Conservation (phyloP, 2,888 invertebrate genomes). For the Melolontha melolontha region DNA sequence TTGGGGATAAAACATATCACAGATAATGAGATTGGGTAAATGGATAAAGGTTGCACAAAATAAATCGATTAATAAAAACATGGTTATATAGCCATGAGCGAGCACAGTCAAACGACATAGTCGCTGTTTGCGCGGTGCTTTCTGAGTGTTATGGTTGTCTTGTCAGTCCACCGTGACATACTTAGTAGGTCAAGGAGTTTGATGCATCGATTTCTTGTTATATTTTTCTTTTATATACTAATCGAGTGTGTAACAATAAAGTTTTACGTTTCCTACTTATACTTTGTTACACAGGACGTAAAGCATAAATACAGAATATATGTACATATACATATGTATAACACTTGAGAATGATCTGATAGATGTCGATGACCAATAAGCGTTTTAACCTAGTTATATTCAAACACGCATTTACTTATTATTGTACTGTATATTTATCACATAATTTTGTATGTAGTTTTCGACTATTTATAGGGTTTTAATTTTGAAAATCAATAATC, state of each 20-base stretch:
- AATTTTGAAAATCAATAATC: too few relatives aligned
- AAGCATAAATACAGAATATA: background rate
- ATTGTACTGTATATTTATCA: too few relatives aligned
- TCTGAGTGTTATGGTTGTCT: conserved; percentile 47
- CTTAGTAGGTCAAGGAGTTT: conserved; percentile 63
- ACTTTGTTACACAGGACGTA: background rate
- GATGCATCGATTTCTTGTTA: conserved; percentile 6
- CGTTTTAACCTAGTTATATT: too few relatives aligned
- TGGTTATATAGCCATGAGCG: background rate
- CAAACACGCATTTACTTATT: too few relatives aligned
- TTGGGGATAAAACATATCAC: too few relatives aligned
- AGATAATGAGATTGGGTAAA: too few relatives aligned
- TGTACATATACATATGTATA: background rate
- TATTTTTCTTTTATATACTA: background rate
- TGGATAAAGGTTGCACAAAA: background rate
- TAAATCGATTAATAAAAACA: conserved; percentile 20
- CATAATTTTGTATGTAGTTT: too few relatives aligned
- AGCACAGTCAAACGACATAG: conserved; percentile 49
- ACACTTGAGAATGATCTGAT: too few relatives aligned
- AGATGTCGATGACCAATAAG: too few relatives aligned
- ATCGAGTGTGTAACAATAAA: background rate
- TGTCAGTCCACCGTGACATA: conserved; percentile 65
- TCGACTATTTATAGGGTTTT: too few relatives aligned
- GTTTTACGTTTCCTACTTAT: background rate
- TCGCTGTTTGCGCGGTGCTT: conserved; percentile 65